Evolutionary conservation across 2,888 invertebrate genomes (phyloP).

Genomic region (Drosophila infuscata): DNA sequence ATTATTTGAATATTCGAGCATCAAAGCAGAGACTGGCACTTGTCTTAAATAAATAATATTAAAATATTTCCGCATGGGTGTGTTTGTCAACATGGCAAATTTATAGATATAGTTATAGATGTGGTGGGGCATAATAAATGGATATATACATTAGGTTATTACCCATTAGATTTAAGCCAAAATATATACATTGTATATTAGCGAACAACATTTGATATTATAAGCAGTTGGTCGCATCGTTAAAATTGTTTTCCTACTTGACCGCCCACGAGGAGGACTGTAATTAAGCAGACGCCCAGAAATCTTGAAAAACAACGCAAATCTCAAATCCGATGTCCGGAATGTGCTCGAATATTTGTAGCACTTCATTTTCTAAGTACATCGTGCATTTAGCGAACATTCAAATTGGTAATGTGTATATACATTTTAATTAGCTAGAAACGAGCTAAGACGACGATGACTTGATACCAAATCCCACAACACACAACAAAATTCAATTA

Average conservation of each 20-base stretch:
- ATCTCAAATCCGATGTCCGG: constrained; percentile 29
- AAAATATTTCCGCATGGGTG: constrained; percentile 65
- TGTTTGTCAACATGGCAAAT: constrained; percentile 37
- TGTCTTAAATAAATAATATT: constrained; percentile 67
- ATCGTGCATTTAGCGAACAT: constrained; percentile 28
- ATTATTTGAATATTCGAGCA: constrained; percentile 15
- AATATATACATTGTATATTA: constrained; percentile 51
- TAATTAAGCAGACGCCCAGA: constrained; percentile 64
- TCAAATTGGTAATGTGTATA: constrained; percentile 36
- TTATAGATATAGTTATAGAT: constrained; percentile 20
- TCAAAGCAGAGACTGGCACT: constrained; percentile 44
- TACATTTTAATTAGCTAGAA: constrained; percentile 69
- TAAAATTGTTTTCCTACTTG: constrained; percentile 64
- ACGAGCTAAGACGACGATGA: constrained; percentile 19
- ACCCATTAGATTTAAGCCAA: constrained; percentile 33
- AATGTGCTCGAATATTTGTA: constrained; percentile 48
- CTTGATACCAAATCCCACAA: constrained; percentile 25
- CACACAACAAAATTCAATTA: constrained; percentile 53
- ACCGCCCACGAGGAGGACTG: constrained; percentile 60
- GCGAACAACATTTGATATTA: constrained; percentile 65
- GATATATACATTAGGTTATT: constrained; percentile 42
- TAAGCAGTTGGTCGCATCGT: constrained; percentile 68
- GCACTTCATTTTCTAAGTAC: constrained; percentile 60
- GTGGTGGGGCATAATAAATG: constrained; percentile 9
- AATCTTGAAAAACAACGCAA: constrained; percentile 55